phyloP scores from a whole-genome alignment of 2,113 vertebrate genomes.

The Tupaia chinensis region DNA sequence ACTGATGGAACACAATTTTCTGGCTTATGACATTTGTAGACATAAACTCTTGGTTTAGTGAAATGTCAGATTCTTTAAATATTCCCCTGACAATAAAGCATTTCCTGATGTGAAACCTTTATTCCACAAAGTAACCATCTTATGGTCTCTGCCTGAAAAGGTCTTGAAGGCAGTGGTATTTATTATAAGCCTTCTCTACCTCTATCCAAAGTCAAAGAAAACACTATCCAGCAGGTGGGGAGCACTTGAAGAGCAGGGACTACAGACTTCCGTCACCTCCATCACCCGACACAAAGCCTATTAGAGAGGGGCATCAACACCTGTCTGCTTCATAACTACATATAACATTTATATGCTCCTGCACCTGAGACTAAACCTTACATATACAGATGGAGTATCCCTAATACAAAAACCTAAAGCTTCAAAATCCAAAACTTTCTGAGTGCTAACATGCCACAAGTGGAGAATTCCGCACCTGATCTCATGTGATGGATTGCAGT shows the following conservation, averaged over 20 bases:
- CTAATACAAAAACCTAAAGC: too few species aligned
- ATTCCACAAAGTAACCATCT: slow-evolving; percentile 47
- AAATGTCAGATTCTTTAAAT: slow-evolving; percentile 73
- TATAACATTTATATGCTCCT: background rate
- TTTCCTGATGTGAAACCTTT: slow-evolving; percentile 65
- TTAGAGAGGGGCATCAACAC: accelerated
- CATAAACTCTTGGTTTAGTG: slow-evolving; percentile 24
- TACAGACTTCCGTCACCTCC: background rate
- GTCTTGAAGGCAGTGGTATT: background rate
- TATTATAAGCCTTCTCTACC: background rate
- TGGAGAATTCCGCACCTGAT: too few species aligned
- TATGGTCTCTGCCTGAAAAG: slow-evolving; percentile 37
- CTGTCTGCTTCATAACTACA: background rate
- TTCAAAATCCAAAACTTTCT: too few species aligned
- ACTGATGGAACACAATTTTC: slow-evolving; percentile 19
- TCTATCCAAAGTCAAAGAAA: background rate
- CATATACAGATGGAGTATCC: too few species aligned
- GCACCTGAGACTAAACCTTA: background rate
- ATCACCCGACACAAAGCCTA: accelerated
- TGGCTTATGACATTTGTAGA: slow-evolving; percentile 63
- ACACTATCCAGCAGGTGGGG: background rate
- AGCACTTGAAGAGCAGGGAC: background rate
- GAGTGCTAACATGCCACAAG: too few species aligned
- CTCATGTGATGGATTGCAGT: too few species aligned
- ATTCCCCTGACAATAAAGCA: slow-evolving; percentile 28